phyloP scores from a whole-genome alignment of 2,113 vertebrate genomes.

The Anarhynchus alexandrinus region DNA sequence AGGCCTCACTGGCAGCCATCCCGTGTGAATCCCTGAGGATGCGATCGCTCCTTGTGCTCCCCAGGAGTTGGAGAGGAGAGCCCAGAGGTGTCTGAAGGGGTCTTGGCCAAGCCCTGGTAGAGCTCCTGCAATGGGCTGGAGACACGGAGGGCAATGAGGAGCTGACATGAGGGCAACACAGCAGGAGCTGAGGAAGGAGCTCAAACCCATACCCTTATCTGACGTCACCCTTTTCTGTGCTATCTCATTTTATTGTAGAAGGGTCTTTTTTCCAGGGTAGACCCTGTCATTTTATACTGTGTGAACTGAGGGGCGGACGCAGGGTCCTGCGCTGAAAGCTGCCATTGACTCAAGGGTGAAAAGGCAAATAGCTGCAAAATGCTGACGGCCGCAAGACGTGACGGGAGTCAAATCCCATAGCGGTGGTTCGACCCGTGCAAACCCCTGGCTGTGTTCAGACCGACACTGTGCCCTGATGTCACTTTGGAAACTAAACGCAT shows the following conservation, averaged over 20 bases:
- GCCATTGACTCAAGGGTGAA: not conserved
- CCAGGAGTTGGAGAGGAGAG: not conserved
- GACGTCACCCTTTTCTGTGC: not conserved
- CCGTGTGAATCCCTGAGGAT: accelerated
- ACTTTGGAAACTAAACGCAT: not conserved
- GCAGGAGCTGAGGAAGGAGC: not conserved
- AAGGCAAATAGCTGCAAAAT: not conserved
- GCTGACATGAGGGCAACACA: accelerated
- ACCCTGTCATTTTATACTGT: not conserved
- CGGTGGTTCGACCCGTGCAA: accelerated
- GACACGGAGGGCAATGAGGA: accelerated
- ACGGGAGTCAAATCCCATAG: not conserved
- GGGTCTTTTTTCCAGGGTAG: not conserved
- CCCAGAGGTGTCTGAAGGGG: not conserved
- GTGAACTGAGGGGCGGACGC: accelerated
- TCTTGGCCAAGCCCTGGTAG: not conserved
- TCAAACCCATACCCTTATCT: not conserved
- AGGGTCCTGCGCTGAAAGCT: not conserved
- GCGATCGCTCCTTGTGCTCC: not conserved
- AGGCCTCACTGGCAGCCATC: not conserved
- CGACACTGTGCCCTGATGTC: accelerated
- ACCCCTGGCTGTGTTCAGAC: not conserved
- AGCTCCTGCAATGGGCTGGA: not conserved
- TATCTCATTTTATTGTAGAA: not conserved
- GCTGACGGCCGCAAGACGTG: accelerated